Conservation (phyloP, 1,140 invertebrate genomes). For the Scylla paramamosain region DNA sequence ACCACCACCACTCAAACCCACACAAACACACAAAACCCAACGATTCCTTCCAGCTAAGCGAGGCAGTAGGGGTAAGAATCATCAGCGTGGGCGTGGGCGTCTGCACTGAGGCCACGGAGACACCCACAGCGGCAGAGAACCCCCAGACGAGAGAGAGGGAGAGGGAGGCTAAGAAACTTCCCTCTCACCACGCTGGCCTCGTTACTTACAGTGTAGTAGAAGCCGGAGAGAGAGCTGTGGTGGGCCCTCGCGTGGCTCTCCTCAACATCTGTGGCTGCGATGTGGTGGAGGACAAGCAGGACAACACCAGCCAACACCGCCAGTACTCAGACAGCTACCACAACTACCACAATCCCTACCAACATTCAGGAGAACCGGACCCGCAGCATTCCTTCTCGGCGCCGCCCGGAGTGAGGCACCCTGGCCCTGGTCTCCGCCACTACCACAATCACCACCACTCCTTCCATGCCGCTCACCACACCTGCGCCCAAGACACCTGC, state of each 20-base stretch:
- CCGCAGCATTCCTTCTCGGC: not conserved
- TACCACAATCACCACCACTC: not conserved
- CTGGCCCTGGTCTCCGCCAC: not conserved
- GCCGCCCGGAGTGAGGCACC: not conserved
- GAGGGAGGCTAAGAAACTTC: not conserved
- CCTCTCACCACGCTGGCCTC: not conserved
- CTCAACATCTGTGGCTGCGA: slow-evolving; percentile 21
- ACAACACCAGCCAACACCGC: not conserved
- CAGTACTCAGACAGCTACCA: not conserved
- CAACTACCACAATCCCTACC: not conserved
- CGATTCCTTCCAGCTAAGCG: not conserved
- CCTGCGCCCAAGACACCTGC: slow-evolving; percentile 26
- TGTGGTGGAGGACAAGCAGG: not conserved
- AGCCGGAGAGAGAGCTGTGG: not conserved
- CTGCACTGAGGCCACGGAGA: not conserved
- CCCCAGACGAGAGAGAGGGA: not conserved
- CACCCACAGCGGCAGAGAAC: not conserved
- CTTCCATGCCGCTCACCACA: not conserved
- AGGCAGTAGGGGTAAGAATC: not conserved
- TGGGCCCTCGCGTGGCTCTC: not conserved
- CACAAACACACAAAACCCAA: not conserved
- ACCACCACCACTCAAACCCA: too few species aligned
- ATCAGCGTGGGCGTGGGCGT: slow-evolving; percentile 17
- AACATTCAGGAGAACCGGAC: not conserved
- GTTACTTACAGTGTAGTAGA: slow-evolving; percentile 38